These are phyloP conservation scores for Sula dactylatra DNA, from an alignment of 2,113 vertebrate species.

Conservation along the genomic window DNA sequence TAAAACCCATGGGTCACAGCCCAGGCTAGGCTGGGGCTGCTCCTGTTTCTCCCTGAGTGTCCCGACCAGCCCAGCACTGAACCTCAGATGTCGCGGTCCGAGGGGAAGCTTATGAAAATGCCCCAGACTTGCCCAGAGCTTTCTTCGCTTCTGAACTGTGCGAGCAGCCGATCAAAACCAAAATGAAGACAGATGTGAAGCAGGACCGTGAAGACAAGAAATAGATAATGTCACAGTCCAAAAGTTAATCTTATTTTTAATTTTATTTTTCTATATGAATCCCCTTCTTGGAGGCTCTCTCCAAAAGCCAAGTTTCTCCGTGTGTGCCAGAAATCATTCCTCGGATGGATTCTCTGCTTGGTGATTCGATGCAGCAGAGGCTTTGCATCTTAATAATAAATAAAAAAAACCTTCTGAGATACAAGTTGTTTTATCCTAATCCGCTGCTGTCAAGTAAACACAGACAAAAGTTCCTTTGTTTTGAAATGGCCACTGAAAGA, in stretches of 20 bases:
- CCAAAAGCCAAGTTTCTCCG: not conserved
- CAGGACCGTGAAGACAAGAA: not conserved
- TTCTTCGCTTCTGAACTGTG: not conserved
- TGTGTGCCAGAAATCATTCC: slow-evolving; percentile 21
- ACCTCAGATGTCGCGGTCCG: not conserved
- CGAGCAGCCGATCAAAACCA: not conserved
- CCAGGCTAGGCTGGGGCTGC: not conserved
- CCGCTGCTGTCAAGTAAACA: slow-evolving; percentile 27
- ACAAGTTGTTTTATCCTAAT: slow-evolving; percentile 40
- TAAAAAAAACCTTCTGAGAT: slow-evolving; percentile 8
- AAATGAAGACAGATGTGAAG: not conserved
- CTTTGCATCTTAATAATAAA: slow-evolving; percentile 21
- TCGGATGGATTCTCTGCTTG: not conserved
- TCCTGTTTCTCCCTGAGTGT: not conserved
- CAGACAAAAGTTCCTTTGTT: slow-evolving; percentile 13
- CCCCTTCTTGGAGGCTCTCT: not conserved
- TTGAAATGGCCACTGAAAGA: not conserved
- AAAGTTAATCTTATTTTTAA: slow-evolving; percentile 34
- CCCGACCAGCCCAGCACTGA: not conserved
- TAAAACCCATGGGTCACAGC: not conserved
- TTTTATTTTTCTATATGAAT: slow-evolving; percentile 13
- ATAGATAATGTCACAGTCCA: slow-evolving; percentile 6
- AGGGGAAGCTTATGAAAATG: not conserved
- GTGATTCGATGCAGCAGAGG: not conserved
- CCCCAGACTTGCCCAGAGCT: not conserved